Evolutionary conservation across 2,113 vertebrate genomes (phyloP).

Genomic region (Otolemur garnettii): DNA sequence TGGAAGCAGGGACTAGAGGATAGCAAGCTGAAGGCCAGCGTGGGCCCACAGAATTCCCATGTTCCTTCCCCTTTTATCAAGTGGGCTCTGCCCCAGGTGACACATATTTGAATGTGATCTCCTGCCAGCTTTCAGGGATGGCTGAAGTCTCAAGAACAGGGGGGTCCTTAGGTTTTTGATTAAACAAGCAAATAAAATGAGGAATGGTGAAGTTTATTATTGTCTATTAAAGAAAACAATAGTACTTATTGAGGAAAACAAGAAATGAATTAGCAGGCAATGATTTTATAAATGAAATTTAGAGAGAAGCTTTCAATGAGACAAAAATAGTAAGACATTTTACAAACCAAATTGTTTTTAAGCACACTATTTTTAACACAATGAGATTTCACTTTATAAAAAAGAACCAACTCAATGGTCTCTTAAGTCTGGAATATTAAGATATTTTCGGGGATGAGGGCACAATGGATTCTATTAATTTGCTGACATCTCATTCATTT

Average conservation of each 20-base stretch:
- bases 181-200: not conserved
- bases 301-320: slow-evolving; percentile 69
- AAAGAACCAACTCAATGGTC: slow-evolving; percentile 42
- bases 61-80: not conserved
- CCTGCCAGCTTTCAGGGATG: not conserved
- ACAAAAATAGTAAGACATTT: slow-evolving; percentile 75
- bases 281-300: slow-evolving; percentile 77
- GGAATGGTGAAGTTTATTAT: not conserved
- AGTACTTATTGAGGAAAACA: not conserved
- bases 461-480: slow-evolving; percentile 43
- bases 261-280: slow-evolving; percentile 21
- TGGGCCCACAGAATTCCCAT: not conserved
- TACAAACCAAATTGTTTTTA: slow-evolving; percentile 67
- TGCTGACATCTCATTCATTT: slow-evolving; percentile 33
- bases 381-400: slow-evolving; percentile 62
- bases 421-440: slow-evolving; percentile 56
- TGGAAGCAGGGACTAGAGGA: not conserved
- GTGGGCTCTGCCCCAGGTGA: too few relatives aligned
- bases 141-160: not conserved
- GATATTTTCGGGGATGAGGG: slow-evolving; percentile 47
- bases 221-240: slow-evolving; percentile 21
- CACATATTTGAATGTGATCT: not conserved
- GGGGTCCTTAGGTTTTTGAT: not conserved
- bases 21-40: not conserved
- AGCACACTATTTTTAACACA: slow-evolving; percentile 76